Percentiles rank a stretch among this genome's conserved stretches.
Evolutionary conservation across 64 coral and sea anemone species (phyloP).

Genomic region (Astreopora myriophthalma): DNA sequence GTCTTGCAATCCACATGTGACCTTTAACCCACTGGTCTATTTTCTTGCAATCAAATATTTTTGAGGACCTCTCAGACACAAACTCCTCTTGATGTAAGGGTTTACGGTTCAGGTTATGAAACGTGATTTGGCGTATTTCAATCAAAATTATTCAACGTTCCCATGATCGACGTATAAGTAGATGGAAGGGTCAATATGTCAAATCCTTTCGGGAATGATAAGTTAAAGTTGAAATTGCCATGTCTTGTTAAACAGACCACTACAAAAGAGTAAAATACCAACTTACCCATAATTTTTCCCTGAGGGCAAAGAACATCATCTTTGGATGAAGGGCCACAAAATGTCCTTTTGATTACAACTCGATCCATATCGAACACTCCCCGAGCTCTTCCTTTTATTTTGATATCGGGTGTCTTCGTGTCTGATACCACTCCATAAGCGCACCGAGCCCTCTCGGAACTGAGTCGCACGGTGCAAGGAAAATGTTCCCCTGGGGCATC

Average conservation of each 20-base stretch:
- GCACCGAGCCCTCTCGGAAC: conserved; percentile 7
- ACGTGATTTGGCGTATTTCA: too few relatives aligned
- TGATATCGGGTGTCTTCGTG: conserved; percentile 72
- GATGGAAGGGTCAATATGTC: too few relatives aligned
- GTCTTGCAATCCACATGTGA: too few relatives aligned
- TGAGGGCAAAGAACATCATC: neutral
- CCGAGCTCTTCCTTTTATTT: conserved; percentile 47
- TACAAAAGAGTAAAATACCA: neutral
- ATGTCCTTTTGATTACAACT: conserved; percentile 31
- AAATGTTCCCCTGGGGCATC: conserved; percentile 24
- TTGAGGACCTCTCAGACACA: too few relatives aligned
- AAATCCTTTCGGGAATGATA: too few relatives aligned
- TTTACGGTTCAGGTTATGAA: too few relatives aligned
- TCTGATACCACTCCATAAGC: conserved; percentile 56
- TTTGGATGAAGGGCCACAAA: neutral
- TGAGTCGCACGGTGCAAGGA: conserved; percentile 49
- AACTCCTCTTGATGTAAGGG: too few relatives aligned
- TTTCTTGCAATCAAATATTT: too few relatives aligned
- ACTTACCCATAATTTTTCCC: conserved; percentile 14
- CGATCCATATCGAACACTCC: conserved; percentile 78
- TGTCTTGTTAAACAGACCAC: neutral
- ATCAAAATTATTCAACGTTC: too few relatives aligned
- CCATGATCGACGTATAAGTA: too few relatives aligned
- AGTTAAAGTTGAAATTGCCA: too few relatives aligned
- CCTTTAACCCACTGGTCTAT: too few relatives aligned